Conservation (phyloP, 2,113 vertebrate genomes). For the Argyrosomus japonicus region DNA sequence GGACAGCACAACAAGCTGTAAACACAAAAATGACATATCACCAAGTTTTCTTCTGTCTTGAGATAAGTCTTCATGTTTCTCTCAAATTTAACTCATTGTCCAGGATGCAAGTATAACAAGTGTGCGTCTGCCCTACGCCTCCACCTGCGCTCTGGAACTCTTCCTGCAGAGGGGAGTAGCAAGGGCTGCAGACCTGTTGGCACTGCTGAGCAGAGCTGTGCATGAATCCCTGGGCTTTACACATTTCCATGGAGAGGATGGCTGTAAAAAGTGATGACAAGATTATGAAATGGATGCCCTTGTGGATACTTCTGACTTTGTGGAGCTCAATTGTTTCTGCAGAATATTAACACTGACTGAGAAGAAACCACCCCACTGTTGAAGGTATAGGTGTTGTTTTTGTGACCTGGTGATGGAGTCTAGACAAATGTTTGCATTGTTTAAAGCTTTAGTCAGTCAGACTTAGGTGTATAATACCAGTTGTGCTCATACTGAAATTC, state of each 20-base stretch:
- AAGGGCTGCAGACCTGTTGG: constrained; percentile 48
- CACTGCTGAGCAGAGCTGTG: constrained; percentile 69
- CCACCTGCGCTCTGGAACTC: constrained; percentile 66
- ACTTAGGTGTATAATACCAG: not conserved
- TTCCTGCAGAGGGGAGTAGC: constrained; percentile 67
- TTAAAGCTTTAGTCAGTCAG: not conserved
- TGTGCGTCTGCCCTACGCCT: constrained; percentile 51
- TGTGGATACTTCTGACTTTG: not conserved
- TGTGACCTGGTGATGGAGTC: not conserved
- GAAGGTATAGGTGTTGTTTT: too few species aligned
- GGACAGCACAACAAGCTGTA: too few species aligned
- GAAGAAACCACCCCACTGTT: not conserved
- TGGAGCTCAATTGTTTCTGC: not conserved
- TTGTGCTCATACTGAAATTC: not conserved
- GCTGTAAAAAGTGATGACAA: not conserved
- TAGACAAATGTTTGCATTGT: not conserved
- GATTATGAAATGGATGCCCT: not conserved
- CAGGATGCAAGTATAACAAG: constrained; percentile 4
- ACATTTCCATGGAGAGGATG: not conserved
- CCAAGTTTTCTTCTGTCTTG: not conserved
- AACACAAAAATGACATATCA: too few species aligned
- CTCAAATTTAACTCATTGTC: not conserved
- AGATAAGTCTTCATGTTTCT: not conserved
- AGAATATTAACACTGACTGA: not conserved
- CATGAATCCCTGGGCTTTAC: constrained; percentile 46